A percentile compares a stretch with the other conserved stretches of the same genome.
Conservation (phyloP, 2,113 vertebrate genomes). For the Pygoscelis antarcticus region DNA sequence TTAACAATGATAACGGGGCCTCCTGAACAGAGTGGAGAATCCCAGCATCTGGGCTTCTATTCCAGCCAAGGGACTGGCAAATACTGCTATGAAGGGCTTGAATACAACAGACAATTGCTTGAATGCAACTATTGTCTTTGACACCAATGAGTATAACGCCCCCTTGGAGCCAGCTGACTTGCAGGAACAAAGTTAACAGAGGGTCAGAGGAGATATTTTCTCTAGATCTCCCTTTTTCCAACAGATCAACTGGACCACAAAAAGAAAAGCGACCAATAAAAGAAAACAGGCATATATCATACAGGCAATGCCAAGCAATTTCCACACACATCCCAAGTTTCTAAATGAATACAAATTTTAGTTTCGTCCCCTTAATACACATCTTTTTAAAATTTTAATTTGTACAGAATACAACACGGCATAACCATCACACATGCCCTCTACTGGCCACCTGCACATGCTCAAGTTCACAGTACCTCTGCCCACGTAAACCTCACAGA, state of each 20-base stretch:
- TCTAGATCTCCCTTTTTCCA: not conserved
- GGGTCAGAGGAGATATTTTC: not conserved
- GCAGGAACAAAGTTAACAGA: not conserved
- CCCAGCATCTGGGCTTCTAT: not conserved
- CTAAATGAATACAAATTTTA: not conserved
- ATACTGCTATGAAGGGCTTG: not conserved
- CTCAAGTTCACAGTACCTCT: conserved; percentile 79
- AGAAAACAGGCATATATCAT: not conserved
- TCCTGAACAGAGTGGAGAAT: not conserved
- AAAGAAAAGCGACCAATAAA: not conserved
- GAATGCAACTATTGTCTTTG: not conserved
- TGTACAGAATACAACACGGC: not conserved
- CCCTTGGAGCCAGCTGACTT: not conserved
- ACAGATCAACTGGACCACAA: not conserved
- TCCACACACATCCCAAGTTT: not conserved
- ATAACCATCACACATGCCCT: not conserved
- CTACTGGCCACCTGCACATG: rapidly evolving
- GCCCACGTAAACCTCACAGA: conserved; percentile 96
- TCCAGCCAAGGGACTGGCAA: not conserved
- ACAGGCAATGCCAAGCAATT: not conserved
- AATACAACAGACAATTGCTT: not conserved
- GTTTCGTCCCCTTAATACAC: not conserved
- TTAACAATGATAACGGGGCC: not conserved
- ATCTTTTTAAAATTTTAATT: not conserved
- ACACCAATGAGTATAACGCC: not conserved